phyloP scores from a whole-genome alignment of 2,113 vertebrate species.

The Pagrus major region DNA sequence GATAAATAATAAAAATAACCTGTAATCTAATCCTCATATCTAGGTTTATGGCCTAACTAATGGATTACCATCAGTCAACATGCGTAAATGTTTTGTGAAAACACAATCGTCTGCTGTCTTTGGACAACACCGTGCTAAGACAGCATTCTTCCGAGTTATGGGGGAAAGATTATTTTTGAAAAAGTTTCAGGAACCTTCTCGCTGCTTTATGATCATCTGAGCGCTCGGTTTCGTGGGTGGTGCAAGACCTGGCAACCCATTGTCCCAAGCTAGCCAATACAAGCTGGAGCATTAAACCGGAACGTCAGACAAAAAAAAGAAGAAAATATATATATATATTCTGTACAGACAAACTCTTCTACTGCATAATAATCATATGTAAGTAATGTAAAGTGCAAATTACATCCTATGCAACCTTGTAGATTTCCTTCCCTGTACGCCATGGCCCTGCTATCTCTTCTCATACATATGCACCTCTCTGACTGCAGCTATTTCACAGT shows the following conservation, averaged over 20 bases:
- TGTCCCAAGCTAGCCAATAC: conserved; percentile 1
- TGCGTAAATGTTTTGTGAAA: neutral
- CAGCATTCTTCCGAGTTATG: neutral
- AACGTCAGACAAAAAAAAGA: neutral
- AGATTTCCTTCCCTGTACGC: conserved; percentile 7
- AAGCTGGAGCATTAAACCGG: neutral
- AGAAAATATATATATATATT: too few relatives aligned
- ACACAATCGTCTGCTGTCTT: neutral
- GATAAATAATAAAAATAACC: too few relatives aligned
- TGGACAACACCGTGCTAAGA: neutral
- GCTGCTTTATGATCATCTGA: neutral
- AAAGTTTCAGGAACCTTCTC: neutral
- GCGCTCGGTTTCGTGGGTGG: neutral
- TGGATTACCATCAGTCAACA: neutral
- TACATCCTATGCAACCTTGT: conserved; percentile 45
- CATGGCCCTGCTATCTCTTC: neutral
- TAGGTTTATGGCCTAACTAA: too few relatives aligned
- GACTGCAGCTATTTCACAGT: conserved; percentile 25
- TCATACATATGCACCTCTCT: conserved; percentile 29
- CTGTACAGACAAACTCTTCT: too few relatives aligned
- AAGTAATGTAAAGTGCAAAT: conserved; percentile 53
- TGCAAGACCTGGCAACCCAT: neutral
- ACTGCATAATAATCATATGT: conserved; percentile 37
- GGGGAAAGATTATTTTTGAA: too few relatives aligned
- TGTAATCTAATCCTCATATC: too few relatives aligned